These are phyloP conservation scores for Drosophila picticornis DNA, from an alignment of 2,888 invertebrate species.

Conservation along the genomic window DNA sequence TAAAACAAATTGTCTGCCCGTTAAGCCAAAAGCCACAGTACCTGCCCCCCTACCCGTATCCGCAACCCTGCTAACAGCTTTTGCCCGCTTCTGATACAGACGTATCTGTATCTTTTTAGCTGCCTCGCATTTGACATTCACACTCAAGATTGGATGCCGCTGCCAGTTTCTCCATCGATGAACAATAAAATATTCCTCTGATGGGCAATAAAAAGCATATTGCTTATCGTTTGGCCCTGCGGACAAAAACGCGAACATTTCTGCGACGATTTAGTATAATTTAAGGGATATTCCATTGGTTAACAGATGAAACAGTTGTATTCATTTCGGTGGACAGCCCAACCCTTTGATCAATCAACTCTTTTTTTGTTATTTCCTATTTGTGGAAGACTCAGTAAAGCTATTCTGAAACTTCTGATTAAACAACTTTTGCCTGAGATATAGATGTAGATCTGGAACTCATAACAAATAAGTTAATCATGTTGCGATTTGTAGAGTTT, in stretches of 20 bases:
- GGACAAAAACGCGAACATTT: slow-evolving; percentile 38
- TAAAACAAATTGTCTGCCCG: slow-evolving; percentile 69
- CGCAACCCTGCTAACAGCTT: slow-evolving; percentile 7
- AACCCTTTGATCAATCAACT: slow-evolving; percentile 24
- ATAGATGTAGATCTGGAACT: background rate
- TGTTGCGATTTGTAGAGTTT: background rate
- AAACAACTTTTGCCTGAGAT: background rate
- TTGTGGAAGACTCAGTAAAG: background rate
- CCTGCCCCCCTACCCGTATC: background rate
- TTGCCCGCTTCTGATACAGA: slow-evolving; percentile 1
- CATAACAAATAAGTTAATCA: background rate
- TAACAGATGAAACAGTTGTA: background rate
- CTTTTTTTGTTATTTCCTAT: background rate
- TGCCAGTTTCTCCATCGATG: slow-evolving; percentile 48
- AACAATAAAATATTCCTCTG: slow-evolving; percentile 80
- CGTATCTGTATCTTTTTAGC: slow-evolving; percentile 39
- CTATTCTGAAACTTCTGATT: background rate
- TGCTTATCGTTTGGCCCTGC: slow-evolving; percentile 44
- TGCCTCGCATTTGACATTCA: slow-evolving; percentile 51
- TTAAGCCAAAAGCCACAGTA: slow-evolving; percentile 34
- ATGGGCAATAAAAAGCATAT: slow-evolving; percentile 77
- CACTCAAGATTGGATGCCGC: slow-evolving; percentile 55
- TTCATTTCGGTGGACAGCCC: background rate
- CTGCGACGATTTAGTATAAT: slow-evolving; percentile 39
- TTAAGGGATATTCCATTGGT: slow-evolving; percentile 12